Evolutionary conservation across 30 jellyfish, hydroid and myxozoan species (phyloP).

Genomic region (Hydractinia echinata): DNA sequence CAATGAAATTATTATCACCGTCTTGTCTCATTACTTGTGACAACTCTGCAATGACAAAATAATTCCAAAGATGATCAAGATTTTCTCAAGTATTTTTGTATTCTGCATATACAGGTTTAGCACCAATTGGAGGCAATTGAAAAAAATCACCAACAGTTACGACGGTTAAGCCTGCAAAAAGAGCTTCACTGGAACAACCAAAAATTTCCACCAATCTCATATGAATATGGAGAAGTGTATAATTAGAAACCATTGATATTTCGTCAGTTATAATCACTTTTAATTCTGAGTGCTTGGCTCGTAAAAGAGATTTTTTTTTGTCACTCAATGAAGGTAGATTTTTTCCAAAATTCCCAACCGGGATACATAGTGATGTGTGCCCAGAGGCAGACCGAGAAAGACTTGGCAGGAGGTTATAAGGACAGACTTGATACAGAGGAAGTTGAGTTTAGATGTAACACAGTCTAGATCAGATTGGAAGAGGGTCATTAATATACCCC

Average conservation of each 20-base stretch:
- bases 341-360: conserved; percentile 21
- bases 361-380: conserved; percentile 1
- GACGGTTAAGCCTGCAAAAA: conserved; percentile 15
- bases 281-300: background rate
- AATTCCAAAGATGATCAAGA: conserved; percentile 3
- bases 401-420: too few relatives aligned
- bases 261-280: conserved; percentile 21
- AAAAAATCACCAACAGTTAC: conserved; percentile 32
- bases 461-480: too few relatives aligned
- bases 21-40: conserved; percentile 4
- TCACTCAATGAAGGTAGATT: conserved; percentile 18
- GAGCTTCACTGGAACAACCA: conserved; percentile 25
- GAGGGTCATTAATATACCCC: too few relatives aligned
- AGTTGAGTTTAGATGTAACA: too few relatives aligned
- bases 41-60: conserved; percentile 17
- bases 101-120: conserved; percentile 11
- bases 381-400: too few relatives aligned
- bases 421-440: too few relatives aligned
- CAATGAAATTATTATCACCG: background rate
- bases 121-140: conserved; percentile 21
- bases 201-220: conserved; percentile 10
- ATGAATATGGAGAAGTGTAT: conserved; percentile 11
- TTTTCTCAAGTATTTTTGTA: background rate
- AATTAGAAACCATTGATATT: conserved; percentile 32
- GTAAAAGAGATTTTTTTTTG: conserved; percentile 7